Base-by-base conservation (phyloP, 2,113 vertebrate genomes). In the Urocynchramus pylzowi region DNA sequence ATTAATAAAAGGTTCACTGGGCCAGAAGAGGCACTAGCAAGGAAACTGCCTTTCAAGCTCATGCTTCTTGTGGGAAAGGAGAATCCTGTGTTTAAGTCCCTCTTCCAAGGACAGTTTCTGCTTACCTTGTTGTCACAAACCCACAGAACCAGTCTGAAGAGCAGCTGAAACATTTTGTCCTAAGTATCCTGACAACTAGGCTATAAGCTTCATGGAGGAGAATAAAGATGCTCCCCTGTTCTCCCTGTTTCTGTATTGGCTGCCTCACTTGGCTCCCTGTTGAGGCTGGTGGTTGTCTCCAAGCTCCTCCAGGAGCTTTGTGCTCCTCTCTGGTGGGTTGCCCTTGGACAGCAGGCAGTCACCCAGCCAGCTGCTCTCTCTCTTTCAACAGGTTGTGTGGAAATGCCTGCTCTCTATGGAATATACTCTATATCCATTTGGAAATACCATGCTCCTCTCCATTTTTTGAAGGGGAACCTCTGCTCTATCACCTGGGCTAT, bases 381-480 rank as follows among this genome's bases (percentile, higher is more conserved):
- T 24, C 47, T 84, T 83, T 63, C 47, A n/a, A 11, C 9, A 64
- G 26, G 44, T 23, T 75, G 3, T 30, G n/a, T 50, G 47, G 35
- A 80, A 90, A 76, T 35, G 39, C 9, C 31, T 67, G 35, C 7
- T 56, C 31, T 39, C 47, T 6, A 1, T 41, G 70, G 39, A 60
- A 18, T 26, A 68, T 11, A 30, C 4, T 2, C 0, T 14, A 1
- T 27, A 16, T 49, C 54, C 13, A 35, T 24, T 54, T 54, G 63
- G 41, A 47, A 61, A 61, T 9, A 20, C 9, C 0, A 0, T 31
- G 22, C 8, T 53, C 20, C 9, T 85, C 53, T 47, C 56, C 28
- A 15, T 4, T 7, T 21, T 41, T 79, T 79, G 18, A 42, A 71
- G 13, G 3, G 33, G 7, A 67, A 41, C 37, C 16, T 47, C 35